Evolutionary conservation across 2,113 vertebrate genomes (phyloP).

Genomic region (Dendropsophus ebraccatus): DNA sequence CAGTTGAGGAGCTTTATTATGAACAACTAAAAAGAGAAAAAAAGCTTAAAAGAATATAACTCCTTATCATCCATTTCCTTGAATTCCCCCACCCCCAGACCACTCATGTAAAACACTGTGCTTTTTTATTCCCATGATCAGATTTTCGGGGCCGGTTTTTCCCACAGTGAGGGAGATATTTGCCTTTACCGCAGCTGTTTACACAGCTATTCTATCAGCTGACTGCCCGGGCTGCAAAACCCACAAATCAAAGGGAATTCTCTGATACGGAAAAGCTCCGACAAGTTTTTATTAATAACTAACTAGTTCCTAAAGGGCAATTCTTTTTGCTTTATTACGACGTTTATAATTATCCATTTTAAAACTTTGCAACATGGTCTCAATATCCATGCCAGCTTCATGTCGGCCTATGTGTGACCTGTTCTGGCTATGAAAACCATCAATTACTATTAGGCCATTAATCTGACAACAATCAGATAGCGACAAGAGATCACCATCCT

Average conservation of each 20-base stretch:
- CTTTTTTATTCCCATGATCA: constrained; percentile 25
- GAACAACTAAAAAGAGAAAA: too few relatives aligned
- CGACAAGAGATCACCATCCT: too few relatives aligned
- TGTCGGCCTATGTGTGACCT: too few relatives aligned
- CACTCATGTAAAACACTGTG: constrained; percentile 45
- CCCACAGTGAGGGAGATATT: constrained; percentile 39
- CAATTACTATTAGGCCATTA: too few relatives aligned
- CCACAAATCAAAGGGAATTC: constrained; percentile 14
- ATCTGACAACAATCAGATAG: too few relatives aligned
- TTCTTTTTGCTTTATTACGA: too few relatives aligned
- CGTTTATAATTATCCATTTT: too few relatives aligned
- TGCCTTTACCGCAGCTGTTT: constrained; percentile 41
- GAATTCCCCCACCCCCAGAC: not conserved
- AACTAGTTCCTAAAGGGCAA: not conserved
- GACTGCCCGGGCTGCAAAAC: not conserved
- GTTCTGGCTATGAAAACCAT: too few relatives aligned
- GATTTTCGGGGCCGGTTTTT: constrained; percentile 22
- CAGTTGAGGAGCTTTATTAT: too few relatives aligned
- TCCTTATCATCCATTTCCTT: not conserved
- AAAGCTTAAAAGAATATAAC: not conserved
- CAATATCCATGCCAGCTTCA: too few relatives aligned
- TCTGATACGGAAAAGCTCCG: constrained; percentile 3
- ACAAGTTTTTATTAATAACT: not conserved
- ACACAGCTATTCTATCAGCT: constrained; percentile 6
- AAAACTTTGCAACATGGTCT: too few relatives aligned